Evolutionary conservation across 2,113 vertebrate genomes (phyloP).

Genomic region (Lophura nycthemera): DNA sequence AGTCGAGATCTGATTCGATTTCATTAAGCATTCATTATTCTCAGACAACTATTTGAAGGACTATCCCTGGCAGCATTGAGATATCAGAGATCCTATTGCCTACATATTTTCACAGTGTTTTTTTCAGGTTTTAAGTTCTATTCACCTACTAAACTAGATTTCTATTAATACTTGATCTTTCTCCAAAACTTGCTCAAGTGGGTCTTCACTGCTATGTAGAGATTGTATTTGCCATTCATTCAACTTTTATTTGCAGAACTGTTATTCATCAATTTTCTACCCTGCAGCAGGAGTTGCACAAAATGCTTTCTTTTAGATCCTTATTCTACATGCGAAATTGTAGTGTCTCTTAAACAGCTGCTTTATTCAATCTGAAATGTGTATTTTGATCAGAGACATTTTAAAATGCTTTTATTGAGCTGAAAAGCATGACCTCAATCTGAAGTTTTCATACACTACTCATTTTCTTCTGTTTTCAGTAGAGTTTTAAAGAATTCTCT

Average conservation of each 20-base stretch:
- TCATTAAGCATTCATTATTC: neutral
- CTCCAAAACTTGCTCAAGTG: neutral
- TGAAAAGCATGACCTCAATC: neutral
- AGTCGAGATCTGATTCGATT: neutral
- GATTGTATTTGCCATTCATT: neutral
- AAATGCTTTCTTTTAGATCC: neutral
- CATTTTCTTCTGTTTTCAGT: neutral
- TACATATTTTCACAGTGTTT: neutral
- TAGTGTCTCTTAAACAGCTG: neutral
- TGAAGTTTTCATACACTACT: neutral
- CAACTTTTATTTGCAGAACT: neutral
- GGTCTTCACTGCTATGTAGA: neutral
- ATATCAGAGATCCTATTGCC: neutral
- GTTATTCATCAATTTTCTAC: neutral
- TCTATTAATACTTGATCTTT: neutral
- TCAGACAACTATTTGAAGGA: neutral
- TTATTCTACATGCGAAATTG: neutral
- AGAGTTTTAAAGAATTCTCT: neutral
- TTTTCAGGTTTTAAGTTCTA: neutral
- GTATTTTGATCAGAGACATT: neutral
- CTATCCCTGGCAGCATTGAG: neutral
- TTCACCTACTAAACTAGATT: neutral
- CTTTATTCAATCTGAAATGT: neutral
- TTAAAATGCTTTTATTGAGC: neutral
- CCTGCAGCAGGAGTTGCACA: neutral